Base-by-base conservation (phyloP, 2,113 vertebrate genomes). In the Nyctereutes procyonoides region DNA sequence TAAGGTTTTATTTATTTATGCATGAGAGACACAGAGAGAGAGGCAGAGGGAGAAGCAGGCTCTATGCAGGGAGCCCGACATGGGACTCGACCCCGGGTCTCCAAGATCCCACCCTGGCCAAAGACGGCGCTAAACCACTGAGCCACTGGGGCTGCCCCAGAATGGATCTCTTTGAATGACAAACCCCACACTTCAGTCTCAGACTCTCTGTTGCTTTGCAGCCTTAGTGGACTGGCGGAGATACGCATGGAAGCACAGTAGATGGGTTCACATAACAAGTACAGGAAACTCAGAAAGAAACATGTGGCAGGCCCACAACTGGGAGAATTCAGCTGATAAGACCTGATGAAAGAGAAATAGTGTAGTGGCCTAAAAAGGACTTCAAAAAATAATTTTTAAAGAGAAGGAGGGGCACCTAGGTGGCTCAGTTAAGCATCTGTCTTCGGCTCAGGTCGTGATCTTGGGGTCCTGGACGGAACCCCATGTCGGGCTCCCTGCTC, bases 241-340 rank as follows among this genome's bases (percentile, higher is more conserved):
- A 43, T 9, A 63, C 26, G 6, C 22, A 32, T 0, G 6, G 73
- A 51, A 84, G 22, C 48, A 51, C 2, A 0, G n/a, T 10, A 35
- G 28, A 28, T 74, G 5, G 56, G 12, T 20, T 58, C 43, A 63
- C 32, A 5, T 9, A 22, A 88, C 51, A 79, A 14, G 38, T 62
- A 28, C 9, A 8, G 30, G 62, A 96, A 81, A 71, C 48, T 17
- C 26, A 14, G 17, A 2, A 16, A 82, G n/a, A 76, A 60, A 38
- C 14, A 88, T 3, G 8, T 30, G 28, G 28, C 11, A 65, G 58
- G 69, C 32, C 28, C 28, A 67, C 35, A 28, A 48, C 26, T 2
- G 5, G 74, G 22, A 9, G 51, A n/a, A 85, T 79, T 63, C 32
- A 55, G 55, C 19, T 11, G 24, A 77, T 11, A n/a, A 14, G 30